A percentile compares a stretch with the other conserved stretches of the same genome.
Evolutionary conservation across 2,888 invertebrate genomes (phyloP).

Genomic region (Pollenia amentaria): DNA sequence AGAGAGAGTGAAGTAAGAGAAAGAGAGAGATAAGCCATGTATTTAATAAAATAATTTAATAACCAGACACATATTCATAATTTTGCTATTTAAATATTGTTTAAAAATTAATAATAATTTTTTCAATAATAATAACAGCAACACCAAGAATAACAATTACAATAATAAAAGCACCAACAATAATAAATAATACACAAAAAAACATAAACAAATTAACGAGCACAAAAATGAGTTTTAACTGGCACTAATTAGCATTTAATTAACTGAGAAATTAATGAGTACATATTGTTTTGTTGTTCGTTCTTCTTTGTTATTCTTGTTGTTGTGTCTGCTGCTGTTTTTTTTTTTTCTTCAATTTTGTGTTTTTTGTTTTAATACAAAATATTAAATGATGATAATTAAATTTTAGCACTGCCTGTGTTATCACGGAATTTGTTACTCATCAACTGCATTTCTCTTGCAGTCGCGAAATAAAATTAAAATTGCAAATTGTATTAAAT

Average conservation of each 20-base stretch:
- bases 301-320: neutral
- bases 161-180: constrained; percentile 9
- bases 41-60: constrained; percentile 48
- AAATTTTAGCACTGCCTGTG: neutral
- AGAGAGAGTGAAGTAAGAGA: neutral
- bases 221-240: constrained; percentile 66
- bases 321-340: neutral
- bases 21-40: constrained; percentile 28
- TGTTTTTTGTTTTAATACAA: constrained; percentile 20
- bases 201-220: constrained; percentile 50
- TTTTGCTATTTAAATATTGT: constrained; percentile 21
- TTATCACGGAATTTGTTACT: neutral
- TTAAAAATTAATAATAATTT: neutral
- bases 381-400: constrained; percentile 27
- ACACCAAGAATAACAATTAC: constrained; percentile 14
- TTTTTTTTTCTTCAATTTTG: neutral
- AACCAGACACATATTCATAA: neutral
- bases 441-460: no score
- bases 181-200: neutral
- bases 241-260: constrained; percentile 74
- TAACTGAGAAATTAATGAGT: constrained; percentile 73
- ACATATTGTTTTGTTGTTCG: constrained; percentile 55
- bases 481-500: no score
- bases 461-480: no score
- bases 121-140: constrained; percentile 22